Percentiles rank a stretch among this genome's conserved stretches.
These are phyloP conservation scores for Cyanoramphus novaezelandiae DNA, from an alignment of 2,113 vertebrate species.

Conservation along the genomic window DNA sequence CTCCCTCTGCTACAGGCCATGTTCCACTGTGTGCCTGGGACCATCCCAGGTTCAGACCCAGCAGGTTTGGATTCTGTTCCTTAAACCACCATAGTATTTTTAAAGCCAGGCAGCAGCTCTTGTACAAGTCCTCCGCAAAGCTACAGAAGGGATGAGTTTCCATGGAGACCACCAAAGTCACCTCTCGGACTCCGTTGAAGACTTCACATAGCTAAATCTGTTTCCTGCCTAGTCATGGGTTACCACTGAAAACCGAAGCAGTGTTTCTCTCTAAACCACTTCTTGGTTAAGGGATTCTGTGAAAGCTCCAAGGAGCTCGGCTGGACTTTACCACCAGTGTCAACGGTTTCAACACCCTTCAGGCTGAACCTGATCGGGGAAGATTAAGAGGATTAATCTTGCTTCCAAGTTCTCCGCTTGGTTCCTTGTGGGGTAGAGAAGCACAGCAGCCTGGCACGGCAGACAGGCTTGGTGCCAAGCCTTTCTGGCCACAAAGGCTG, in stretches of 20 bases:
- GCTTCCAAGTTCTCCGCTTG: not conserved
- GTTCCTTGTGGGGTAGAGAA: not conserved
- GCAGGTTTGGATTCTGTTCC: not conserved
- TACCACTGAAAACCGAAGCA: not conserved
- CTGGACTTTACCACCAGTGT: not conserved
- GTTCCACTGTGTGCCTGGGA: not conserved
- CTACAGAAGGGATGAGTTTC: slow-evolving; percentile 21
- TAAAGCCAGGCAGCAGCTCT: not conserved
- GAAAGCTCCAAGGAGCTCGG: not conserved
- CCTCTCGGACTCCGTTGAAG: not conserved
- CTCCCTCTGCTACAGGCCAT: not conserved
- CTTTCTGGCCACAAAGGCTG: not conserved
- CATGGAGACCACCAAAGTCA: slow-evolving; percentile 48
- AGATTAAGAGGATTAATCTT: not conserved
- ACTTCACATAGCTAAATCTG: not conserved
- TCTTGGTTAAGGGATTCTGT: not conserved
- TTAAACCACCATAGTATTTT: not conserved
- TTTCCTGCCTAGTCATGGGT: slow-evolving; percentile 9
- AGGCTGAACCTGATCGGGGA: not conserved
- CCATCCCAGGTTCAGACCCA: not conserved
- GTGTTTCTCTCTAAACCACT: not conserved
- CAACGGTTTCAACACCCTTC: not conserved
- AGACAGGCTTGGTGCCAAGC: not conserved
- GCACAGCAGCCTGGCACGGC: not conserved
- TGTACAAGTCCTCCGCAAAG: not conserved